Conservation (phyloP, 2,888 invertebrate species). For the Ophioninae sp. region DNA sequence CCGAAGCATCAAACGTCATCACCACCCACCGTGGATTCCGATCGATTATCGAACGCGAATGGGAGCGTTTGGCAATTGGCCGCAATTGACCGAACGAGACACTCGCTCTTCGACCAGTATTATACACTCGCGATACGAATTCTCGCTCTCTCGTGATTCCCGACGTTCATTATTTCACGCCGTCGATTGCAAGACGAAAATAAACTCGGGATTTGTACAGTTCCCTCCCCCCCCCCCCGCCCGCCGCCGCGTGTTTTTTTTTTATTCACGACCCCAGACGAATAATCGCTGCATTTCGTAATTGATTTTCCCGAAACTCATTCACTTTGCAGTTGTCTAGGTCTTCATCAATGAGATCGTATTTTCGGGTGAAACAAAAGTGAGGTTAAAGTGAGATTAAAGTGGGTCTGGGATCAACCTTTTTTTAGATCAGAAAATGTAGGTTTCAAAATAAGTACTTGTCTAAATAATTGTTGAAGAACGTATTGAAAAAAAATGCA, state of each 20-base stretch:
- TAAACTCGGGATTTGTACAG: not conserved
- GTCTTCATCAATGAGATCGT: no score
- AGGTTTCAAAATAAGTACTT: no score
- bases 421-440: no score
- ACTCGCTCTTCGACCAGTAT: conserved; percentile 64
- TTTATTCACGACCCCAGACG: not conserved
- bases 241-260: not conserved
- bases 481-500: no score
- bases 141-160: conserved; percentile 1
- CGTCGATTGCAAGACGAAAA: conserved; percentile 6
- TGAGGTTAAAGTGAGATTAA: no score
- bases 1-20: conserved; percentile 21
- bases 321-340: no score
- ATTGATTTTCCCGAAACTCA: no score
- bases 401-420: no score
- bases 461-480: no score
- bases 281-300: no score
- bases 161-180: conserved; percentile 19
- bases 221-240: no score
- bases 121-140: not conserved
- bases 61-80: conserved; percentile 73
- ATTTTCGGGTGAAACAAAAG: no score
- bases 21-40: conserved; percentile 73
- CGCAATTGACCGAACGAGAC: conserved; percentile 73
- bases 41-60: conserved; percentile 70